Evolutionary conservation across 2,797 vertebrate species (phyloP), one percentile per base, ranked within the genome.

Genomic region (Pangasius macronema): DNA sequence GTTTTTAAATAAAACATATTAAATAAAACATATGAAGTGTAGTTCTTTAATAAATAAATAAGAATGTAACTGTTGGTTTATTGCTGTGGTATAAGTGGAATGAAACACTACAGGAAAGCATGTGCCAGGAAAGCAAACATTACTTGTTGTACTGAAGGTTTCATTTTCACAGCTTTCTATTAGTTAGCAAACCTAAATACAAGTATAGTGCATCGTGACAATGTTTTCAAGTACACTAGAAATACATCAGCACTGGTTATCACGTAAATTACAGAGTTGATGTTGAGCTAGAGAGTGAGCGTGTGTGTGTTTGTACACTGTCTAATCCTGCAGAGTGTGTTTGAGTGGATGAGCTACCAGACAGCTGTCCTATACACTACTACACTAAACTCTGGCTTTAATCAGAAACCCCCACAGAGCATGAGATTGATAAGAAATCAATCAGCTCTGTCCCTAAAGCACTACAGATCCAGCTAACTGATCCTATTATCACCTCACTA

Each of bases 341-440:
- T 42, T 36, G 51, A 87, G 39, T 80, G 67, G 76, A 85, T 82
- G 61, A 73, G 16, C 65, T 86, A 33, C 46, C 22, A 80, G 22
- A 55, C 53, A 61, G 36, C 42, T 63, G 83, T 88, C 59, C 53
- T 27, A 42, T 51, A 72, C 22, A 42, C 42, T 61, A 39, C 73
- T 42, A 80, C 36, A 22, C 67, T 75, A n/a, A 88, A 75, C 79
- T 75, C 46, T 61, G 11, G 42, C 63, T 88, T 83, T 57, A 70
- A 53, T 68, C 65, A 57, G 53, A 84, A 70, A 61, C 63, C 82
- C n/a, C 84, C 27, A 63, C 30, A 85, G 24, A 82, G 84, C 39
- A 73, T 1, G n/a, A 46, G 10, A 76, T 67, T 73, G 81, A 85
- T 85, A 84, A 88, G 67, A 76, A 82, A 88, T 88, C 87, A 76